A percentile compares a stretch with the other conserved stretches of the same genome.
These are phyloP conservation scores for Myrmecophaga tridactyla DNA, from an alignment of 2,113 vertebrate species.

Conservation along the genomic window DNA sequence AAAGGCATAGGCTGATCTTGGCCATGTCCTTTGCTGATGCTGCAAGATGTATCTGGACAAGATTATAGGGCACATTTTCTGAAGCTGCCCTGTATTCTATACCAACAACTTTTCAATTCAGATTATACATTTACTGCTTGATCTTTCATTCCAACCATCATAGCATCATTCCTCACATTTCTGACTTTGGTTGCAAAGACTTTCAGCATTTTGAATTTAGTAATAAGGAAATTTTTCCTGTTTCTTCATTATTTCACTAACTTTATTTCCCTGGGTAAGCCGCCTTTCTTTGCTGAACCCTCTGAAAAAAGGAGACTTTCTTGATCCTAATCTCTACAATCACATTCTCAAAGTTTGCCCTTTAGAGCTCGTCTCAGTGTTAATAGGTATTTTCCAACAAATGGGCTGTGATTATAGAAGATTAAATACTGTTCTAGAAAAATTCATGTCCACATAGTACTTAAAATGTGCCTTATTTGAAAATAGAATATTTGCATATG, in stretches of 20 bases:
- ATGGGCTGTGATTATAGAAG: background rate
- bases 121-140: conserved; percentile 4
- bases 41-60: background rate
- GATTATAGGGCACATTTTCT: background rate
- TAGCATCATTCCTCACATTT: background rate
- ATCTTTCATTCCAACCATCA: background rate
- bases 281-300: background rate
- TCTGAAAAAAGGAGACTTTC: background rate
- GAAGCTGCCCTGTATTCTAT: background rate
- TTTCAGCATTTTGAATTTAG: background rate
- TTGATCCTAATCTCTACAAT: background rate
- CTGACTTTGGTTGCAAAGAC: conserved; percentile 20
- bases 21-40: accelerated
- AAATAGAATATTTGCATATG: too few relatives aligned
- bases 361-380: background rate
- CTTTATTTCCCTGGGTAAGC: background rate
- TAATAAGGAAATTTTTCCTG: background rate
- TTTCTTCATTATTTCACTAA: background rate
- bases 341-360: background rate
- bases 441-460: too few relatives aligned
- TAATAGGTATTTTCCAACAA: background rate
- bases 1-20: background rate
- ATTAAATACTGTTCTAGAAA: too few relatives aligned
- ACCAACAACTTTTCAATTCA: background rate
- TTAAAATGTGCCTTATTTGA: too few relatives aligned